Conservation (phyloP, 2,113 vertebrate genomes). For the Amphiprion percula region DNA sequence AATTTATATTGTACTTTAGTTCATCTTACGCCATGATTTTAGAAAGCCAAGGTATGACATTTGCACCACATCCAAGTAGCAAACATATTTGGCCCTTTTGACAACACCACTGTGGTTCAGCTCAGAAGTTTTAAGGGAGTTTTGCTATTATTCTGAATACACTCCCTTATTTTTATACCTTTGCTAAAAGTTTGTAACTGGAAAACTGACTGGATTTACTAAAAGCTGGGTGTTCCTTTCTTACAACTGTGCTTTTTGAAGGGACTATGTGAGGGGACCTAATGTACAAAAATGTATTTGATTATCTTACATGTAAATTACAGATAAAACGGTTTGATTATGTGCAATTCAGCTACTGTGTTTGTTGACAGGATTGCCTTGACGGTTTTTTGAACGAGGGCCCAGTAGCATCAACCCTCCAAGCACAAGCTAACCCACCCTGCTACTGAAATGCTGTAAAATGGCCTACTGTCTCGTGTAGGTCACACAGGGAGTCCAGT, state of each 20-base stretch:
- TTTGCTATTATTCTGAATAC: slow-evolving; percentile 40
- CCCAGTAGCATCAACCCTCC: slow-evolving; percentile 18
- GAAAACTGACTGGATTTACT: slow-evolving; percentile 22
- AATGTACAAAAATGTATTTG: slow-evolving; percentile 30
- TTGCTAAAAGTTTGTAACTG: slow-evolving; percentile 37
- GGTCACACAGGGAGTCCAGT: background rate
- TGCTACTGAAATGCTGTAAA: slow-evolving; percentile 47
- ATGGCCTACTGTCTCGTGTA: background rate
- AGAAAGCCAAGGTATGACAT: slow-evolving; percentile 7
- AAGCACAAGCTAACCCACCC: slow-evolving; percentile 46
- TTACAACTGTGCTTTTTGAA: slow-evolving; percentile 12
- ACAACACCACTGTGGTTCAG: slow-evolving; percentile 52
- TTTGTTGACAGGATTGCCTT: slow-evolving; percentile 19
- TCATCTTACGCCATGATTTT: slow-evolving; percentile 4
- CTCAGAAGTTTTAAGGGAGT: slow-evolving; percentile 36
- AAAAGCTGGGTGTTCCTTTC: background rate
- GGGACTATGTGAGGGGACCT: slow-evolving; percentile 3
- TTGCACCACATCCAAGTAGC: slow-evolving; percentile 25
- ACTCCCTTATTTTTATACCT: slow-evolving; percentile 56
- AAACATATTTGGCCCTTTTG: slow-evolving; percentile 11
- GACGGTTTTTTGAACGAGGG: background rate
- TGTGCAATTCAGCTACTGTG: slow-evolving; percentile 42
- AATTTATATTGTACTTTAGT: background rate
- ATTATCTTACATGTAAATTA: slow-evolving; percentile 21
- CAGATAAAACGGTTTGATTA: background rate